Base-by-base conservation (phyloP, 1,140 invertebrate species). In the Drosophila chauvacae region DNA sequence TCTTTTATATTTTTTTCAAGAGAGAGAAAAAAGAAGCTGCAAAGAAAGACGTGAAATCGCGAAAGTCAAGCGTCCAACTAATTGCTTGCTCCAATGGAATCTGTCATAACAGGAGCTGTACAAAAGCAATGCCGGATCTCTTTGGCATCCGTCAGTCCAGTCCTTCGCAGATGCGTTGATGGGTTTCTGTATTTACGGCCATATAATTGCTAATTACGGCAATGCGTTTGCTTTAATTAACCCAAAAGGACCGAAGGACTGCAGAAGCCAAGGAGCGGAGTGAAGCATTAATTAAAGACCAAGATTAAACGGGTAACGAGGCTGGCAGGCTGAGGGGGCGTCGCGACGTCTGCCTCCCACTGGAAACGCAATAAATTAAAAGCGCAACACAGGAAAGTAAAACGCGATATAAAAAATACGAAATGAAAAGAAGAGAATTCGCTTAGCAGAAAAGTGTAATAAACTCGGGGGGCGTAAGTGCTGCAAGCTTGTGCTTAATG, bases 351-450 rank as follows among this genome's bases (percentile, higher is more conserved):
- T 28, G 13, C 45, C 16, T 33, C 26, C 65, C 68, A 74, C 58
- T 82, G 82, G 79, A 87, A 86, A 82, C 57, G 77, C 58, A 74
- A 77, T 88, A 84, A 87, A 87, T 87, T 84, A 80, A 83, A 61
- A 65, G 48, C 35, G 59, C 71, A 53, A 48, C 69, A 41, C 65
- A 62, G 56, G 58, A 55, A 50, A 63, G 51, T 28, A 77, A 77
- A 76, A 44, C 4, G 28, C 44, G 30, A 42, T 51, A 61, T 44
- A 71, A 71, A 64, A 64, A 71, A 64, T 56, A 30, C 28, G n/a
- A 56, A 68, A 56, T 37, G 7, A 76, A 76, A 66, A 48, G 37
- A 28, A 33, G 20, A 30, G 55, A 65, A 63, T 68, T 64, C 60
- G 37, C 23, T 20, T 50, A 14, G 53, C 72, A 39, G 41, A 56